Base-by-base conservation (phyloP, 2,113 vertebrate genomes). In the Rhipidura dahli region DNA sequence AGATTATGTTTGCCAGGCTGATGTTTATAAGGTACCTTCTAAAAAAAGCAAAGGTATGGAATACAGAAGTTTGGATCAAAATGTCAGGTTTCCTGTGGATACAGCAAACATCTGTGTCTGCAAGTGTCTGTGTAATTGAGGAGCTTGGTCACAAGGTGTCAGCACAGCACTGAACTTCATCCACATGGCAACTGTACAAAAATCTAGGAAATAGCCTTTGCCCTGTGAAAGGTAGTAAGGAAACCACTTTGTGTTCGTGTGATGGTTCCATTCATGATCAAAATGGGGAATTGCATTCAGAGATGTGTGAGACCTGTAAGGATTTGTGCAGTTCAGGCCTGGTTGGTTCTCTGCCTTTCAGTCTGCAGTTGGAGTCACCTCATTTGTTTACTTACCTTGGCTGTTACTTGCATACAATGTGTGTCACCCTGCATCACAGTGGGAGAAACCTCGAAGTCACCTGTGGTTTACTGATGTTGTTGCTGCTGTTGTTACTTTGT, bases 111-210 rank as follows among this genome's bases (percentile, higher is more conserved):
- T 51, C 26, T 53, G 7, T 56, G 21, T 60, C 24, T 31, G 33
- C 35, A 23, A 35, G 39, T 11, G 11, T 53, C 27, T 79, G 17
- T 97, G 96, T 92, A 95, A 60, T 97, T 76, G 50, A 87, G 28
- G 35, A 80, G 16, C 80, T 61, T 96, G 79, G 80, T 95, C 97
- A 96, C 95, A 97, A 97, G 97, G 89, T 97, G 97, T 98, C 96
- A 77, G 61, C 93, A 95, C 70, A 90, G 59, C 73, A 63, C 72
- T 79, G 68, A 45, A 69, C 82, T 80, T 87, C 27, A 5, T 50
- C 33, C 24, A 4, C 37, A 9, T n/a, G 59, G 16, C 31, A 61
- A 13, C 39, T 35, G 11, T 8, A 22, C 21, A 37, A 44, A 59
- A 63, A 44, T 39, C 18, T 35, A 27, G 28, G 35, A 60, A 78